Conservation (phyloP, 1,140 invertebrate species). For the Drosophila lacertosa region DNA sequence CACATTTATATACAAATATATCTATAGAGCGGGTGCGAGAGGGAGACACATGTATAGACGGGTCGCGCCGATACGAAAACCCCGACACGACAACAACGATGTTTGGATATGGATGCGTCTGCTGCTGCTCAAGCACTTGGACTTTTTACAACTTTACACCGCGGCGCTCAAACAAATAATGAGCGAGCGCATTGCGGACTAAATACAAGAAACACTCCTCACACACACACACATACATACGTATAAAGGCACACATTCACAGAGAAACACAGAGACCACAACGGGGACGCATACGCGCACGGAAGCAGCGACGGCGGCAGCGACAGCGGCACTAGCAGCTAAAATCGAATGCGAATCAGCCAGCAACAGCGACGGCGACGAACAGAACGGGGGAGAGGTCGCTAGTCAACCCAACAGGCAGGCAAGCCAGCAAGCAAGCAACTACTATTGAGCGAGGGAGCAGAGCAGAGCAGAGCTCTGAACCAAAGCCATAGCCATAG, state of each 20-base stretch:
- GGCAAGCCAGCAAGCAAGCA: constrained; percentile 23
- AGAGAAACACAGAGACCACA: constrained; percentile 46
- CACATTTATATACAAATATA: constrained; percentile 28
- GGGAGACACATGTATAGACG: constrained; percentile 24
- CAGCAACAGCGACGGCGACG: constrained; percentile 39
- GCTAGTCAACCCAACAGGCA: constrained; percentile 43
- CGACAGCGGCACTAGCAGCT: constrained; percentile 58
- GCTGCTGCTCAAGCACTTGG: constrained; percentile 65
- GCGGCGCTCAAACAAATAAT: constrained; percentile 84
- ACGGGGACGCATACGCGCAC: constrained; percentile 57
- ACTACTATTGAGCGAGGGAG: constrained; percentile 63
- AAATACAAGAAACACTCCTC: constrained; percentile 80
- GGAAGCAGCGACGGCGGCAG: constrained; percentile 48
- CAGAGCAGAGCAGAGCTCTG: constrained; percentile 42
- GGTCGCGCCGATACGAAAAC: constrained; percentile 42
- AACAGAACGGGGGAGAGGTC: constrained; percentile 60
- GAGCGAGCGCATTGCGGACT: constrained; percentile 82
- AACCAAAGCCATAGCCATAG: constrained; percentile 11
- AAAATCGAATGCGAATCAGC: constrained; percentile 80
- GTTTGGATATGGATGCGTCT: constrained; percentile 52
- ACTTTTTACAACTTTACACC: constrained; percentile 84
- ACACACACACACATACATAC: constrained; percentile 64
- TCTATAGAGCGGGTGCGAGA: constrained; percentile 29
- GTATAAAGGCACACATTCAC: too few species aligned
- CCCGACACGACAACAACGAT: constrained; percentile 34